Percentiles rank a stretch among this genome's conserved stretches.
Conservation (phyloP, 92 coral and sea anemone species). For the Heliopora coerulea region DNA sequence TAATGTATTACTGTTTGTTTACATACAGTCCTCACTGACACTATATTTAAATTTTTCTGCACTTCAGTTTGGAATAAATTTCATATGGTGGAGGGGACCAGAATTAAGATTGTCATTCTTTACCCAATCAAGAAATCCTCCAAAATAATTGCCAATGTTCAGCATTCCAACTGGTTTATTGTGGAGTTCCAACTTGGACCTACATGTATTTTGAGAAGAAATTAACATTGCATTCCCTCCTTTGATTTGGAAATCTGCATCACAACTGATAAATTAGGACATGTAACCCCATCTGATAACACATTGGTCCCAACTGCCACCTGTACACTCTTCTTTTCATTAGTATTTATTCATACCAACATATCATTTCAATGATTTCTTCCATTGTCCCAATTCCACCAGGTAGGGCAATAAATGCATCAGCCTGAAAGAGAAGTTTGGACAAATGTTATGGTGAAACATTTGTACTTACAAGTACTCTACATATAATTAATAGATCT, state of each 20-base stretch:
- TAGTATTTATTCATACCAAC: slow-evolving; percentile 53
- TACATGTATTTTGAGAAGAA: slow-evolving; percentile 28
- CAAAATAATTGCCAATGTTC: slow-evolving; percentile 69
- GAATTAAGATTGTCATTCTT: background rate
- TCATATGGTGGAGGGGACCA: background rate
- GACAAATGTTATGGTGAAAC: background rate
- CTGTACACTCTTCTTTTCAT: too few relatives aligned
- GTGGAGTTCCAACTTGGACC: slow-evolving; percentile 75
- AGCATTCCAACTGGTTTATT: slow-evolving; percentile 82
- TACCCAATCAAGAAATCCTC: slow-evolving; percentile 80
- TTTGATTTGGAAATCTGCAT: background rate
- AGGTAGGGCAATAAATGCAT: slow-evolving; percentile 88
- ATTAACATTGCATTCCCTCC: background rate
- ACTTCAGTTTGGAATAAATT: too few relatives aligned
- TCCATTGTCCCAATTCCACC: slow-evolving; percentile 92
- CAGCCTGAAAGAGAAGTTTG: slow-evolving; percentile 58
- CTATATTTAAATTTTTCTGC: too few relatives aligned
- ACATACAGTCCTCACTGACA: too few relatives aligned
- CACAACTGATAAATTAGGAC: too few relatives aligned
- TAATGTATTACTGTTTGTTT: background rate
- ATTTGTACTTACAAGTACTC: slow-evolving; percentile 49
- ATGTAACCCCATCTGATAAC: background rate
- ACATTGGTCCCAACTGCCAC: background rate
- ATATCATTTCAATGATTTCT: slow-evolving; percentile 89
- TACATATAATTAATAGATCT: slow-evolving; percentile 41